Percentiles rank a stretch among this genome's conserved stretches.
These are phyloP conservation scores for Tursiops truncatus DNA, from an alignment of 2,113 vertebrate genomes.

Conservation along the genomic window DNA sequence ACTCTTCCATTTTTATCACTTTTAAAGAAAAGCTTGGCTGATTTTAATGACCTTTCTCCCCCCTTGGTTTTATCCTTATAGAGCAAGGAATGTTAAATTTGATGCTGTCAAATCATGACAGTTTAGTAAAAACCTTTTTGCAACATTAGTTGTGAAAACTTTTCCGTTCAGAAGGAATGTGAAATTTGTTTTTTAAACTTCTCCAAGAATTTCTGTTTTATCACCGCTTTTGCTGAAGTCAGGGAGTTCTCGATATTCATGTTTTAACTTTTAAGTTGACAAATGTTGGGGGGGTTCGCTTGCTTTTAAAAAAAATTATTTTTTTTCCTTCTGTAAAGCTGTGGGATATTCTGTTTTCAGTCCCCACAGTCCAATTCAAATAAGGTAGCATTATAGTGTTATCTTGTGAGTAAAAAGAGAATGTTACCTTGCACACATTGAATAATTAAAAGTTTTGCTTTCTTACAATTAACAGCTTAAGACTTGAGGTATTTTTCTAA, in stretches of 20 bases:
- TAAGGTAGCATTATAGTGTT: constrained; percentile 34
- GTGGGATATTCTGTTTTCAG: constrained; percentile 24
- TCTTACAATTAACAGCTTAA: constrained; percentile 13
- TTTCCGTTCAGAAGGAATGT: constrained; percentile 77
- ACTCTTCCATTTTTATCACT: constrained; percentile 73
- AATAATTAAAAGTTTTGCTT: constrained; percentile 58
- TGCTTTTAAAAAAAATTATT: not conserved
- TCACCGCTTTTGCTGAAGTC: constrained; percentile 63
- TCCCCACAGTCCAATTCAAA: not conserved
- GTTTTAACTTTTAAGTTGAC: constrained; percentile 26
- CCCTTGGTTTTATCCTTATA: constrained; percentile 64
- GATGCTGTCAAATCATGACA: constrained; percentile 82
- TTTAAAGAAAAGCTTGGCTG: constrained; percentile 76
- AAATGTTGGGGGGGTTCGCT: not conserved
- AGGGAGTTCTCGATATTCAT: constrained; percentile 56
- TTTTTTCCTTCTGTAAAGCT: not conserved
- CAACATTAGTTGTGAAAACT: constrained; percentile 78
- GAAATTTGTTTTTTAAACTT: constrained; percentile 73
- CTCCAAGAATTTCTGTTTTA: constrained; percentile 67
- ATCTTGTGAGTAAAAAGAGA: constrained; percentile 54
- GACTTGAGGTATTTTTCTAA: constrained; percentile 20
- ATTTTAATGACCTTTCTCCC: constrained; percentile 74
- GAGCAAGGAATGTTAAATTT: constrained; percentile 78
- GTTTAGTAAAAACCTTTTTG: constrained; percentile 78
- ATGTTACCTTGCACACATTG: constrained; percentile 22